These are phyloP conservation scores for Phasianus colchicus DNA, from an alignment of 2,113 vertebrate species.

Conservation along the genomic window DNA sequence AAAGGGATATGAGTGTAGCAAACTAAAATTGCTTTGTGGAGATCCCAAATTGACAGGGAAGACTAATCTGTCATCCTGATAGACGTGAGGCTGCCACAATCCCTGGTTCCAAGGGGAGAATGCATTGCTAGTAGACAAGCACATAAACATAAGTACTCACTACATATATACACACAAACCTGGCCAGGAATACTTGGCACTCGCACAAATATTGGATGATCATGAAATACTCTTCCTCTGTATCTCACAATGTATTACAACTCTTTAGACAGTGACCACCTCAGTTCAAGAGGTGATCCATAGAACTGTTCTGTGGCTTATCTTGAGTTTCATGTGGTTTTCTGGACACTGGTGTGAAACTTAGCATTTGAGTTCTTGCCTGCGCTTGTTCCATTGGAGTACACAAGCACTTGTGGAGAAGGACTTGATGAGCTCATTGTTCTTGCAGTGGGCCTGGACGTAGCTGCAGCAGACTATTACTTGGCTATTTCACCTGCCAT, in stretches of 20 bases:
- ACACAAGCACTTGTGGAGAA: neutral
- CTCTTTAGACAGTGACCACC: fast-evolving
- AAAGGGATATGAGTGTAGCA: neutral
- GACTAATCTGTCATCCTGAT: neutral
- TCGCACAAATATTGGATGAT: neutral
- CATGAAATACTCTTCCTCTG: neutral
- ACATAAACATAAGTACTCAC: neutral
- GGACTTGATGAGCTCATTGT: neutral
- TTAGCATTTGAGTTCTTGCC: neutral
- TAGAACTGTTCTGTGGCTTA: neutral
- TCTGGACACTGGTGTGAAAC: neutral
- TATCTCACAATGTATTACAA: neutral
- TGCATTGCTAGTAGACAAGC: neutral
- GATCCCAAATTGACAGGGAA: neutral
- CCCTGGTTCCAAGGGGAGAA: neutral
- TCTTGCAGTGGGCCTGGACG: neutral
- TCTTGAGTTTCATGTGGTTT: neutral
- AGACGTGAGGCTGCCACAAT: neutral
- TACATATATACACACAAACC: fast-evolving
- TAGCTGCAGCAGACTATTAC: fast-evolving
- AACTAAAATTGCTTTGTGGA: neutral
- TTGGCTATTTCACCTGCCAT: neutral
- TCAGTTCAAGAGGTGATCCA: neutral
- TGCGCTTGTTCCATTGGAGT: fast-evolving
- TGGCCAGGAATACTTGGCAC: neutral